Conservation (phyloP, 1,140 invertebrate species). For the Rhagoletis zephyria region DNA sequence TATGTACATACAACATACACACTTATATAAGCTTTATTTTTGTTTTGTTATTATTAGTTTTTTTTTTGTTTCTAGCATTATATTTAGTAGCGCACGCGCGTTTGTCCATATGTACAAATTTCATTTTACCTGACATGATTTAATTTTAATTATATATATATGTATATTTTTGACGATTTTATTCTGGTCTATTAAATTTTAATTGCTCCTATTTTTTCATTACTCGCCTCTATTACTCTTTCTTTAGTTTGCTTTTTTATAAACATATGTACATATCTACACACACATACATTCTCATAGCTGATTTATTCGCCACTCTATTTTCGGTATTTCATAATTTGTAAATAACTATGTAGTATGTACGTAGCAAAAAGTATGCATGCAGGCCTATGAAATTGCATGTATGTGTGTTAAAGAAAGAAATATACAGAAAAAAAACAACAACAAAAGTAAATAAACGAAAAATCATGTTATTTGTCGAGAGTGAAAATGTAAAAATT, state of each 20-base stretch:
- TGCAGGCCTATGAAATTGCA: not conserved
- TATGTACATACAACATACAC: not conserved
- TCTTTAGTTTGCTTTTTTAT: not conserved
- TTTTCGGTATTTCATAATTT: not conserved
- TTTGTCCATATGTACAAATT: constrained; percentile 50
- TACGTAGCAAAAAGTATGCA: not conserved
- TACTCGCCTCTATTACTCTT: not conserved
- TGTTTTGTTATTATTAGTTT: not conserved
- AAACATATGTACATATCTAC: not conserved
- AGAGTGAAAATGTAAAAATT: constrained; percentile 33
- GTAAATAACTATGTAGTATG: constrained; percentile 37
- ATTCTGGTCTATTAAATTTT: constrained; percentile 40
- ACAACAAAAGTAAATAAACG: constrained; percentile 9
- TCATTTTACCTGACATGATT: constrained; percentile 41
- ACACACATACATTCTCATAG: not conserved
- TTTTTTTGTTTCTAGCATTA: not conserved
- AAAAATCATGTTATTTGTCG: constrained; percentile 30
- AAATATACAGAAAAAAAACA: not conserved
- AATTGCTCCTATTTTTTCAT: not conserved
- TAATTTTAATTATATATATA: not conserved
- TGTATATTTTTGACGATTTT: constrained; percentile 10
- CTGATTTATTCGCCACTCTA: not conserved
- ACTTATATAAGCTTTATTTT: not conserved
- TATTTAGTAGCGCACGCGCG: constrained; percentile 11
- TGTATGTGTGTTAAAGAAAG: not conserved